phyloP scores from a whole-genome alignment of 2,797 vertebrate species.

The Premnoplex brunnescens region DNA sequence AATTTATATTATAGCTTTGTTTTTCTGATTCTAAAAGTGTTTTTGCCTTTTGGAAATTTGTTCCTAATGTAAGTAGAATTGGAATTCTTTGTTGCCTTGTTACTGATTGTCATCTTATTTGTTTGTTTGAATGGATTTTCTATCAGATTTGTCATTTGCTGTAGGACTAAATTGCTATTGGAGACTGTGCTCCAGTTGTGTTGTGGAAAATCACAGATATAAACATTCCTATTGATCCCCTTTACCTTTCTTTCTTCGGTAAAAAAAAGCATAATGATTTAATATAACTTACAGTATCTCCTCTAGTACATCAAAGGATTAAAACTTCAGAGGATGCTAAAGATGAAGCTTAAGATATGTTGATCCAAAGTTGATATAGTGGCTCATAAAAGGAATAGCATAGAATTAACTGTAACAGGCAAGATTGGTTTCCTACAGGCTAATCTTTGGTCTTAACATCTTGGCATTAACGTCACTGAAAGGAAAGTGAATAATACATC shows the following conservation, averaged over 20 bases:
- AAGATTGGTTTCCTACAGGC: background rate
- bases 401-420: constrained; percentile 12
- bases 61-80: background rate
- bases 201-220: background rate
- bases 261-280: background rate
- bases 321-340: constrained; percentile 23
- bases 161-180: background rate
- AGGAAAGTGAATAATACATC: background rate
- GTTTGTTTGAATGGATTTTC: background rate
- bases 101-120: background rate
- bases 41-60: background rate
- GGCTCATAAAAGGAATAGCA: background rate
- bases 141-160: background rate
- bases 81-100: background rate
- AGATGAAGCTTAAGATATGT: background rate
- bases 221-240: background rate
- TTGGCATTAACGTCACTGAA: background rate
- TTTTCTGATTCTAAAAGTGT: background rate
- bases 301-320: constrained; percentile 11
- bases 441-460: constrained; percentile 4
- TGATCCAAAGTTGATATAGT: background rate
- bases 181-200: background rate
- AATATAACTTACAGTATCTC: background rate
- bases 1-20: background rate
- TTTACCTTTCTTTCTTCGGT: background rate